These are phyloP conservation scores for Hippotragus niger DNA, from an alignment of 2,113 vertebrate species.

Conservation along the genomic window DNA sequence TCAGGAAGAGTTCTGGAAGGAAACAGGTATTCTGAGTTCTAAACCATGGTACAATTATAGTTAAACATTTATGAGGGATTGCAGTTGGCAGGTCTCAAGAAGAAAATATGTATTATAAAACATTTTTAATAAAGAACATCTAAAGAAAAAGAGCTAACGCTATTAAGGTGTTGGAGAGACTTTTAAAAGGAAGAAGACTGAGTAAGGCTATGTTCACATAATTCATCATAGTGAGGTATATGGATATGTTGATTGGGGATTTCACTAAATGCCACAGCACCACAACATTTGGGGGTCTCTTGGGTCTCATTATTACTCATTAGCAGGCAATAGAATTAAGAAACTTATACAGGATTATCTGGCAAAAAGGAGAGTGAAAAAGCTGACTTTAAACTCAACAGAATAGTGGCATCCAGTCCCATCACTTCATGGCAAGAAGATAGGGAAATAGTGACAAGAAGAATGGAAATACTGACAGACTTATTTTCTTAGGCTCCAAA, in stretches of 20 bases:
- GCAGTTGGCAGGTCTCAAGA: not conserved
- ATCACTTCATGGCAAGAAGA: not conserved
- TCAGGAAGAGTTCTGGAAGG: not conserved
- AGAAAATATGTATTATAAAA: not conserved
- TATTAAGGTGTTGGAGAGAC: not conserved
- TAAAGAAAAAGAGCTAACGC: not conserved
- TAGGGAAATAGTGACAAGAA: not conserved
- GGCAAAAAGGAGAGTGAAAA: not conserved
- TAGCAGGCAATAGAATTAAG: not conserved
- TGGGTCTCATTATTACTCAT: not conserved
- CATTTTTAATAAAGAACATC: not conserved
- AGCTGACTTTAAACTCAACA: not conserved
- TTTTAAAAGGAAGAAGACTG: not conserved
- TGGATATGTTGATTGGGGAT: not conserved
- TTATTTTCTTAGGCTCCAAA: not conserved
- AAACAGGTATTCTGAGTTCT: not conserved
- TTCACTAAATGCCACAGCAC: not conserved
- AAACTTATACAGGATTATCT: not conserved
- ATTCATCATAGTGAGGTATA: not conserved
- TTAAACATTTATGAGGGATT: not conserved
- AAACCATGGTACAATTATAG: not conserved
- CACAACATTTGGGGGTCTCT: fast-evolving
- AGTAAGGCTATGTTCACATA: not conserved
- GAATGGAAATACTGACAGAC: not conserved
- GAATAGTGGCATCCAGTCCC: not conserved